These are phyloP conservation scores for Atta colombica DNA, from an alignment of 1,140 invertebrate genomes.

Conservation along the genomic window DNA sequence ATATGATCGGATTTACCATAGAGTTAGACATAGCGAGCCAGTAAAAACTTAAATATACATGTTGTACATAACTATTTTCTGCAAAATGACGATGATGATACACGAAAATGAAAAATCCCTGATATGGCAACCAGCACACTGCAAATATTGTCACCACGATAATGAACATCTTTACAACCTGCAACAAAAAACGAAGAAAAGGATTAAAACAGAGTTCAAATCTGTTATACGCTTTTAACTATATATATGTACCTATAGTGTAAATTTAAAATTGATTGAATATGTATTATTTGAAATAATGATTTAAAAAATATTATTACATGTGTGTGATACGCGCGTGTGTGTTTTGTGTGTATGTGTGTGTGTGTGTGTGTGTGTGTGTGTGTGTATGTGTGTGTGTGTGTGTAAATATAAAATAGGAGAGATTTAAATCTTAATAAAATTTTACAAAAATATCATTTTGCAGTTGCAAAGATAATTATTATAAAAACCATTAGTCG, in stretches of 20 bases:
- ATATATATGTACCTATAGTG: neutral
- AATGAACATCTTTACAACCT: conserved; percentile 96
- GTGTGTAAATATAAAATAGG: no score
- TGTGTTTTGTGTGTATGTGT: no score
- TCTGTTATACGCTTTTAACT: neutral
- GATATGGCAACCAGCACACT: conserved; percentile 96
- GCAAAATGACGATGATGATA: conserved; percentile 92
- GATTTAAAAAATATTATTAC: neutral
- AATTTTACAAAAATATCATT: neutral
- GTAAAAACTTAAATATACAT: conserved; percentile 94
- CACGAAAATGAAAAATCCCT: conserved; percentile 94
- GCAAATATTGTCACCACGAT: conserved; percentile 94
- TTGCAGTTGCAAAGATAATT: neutral
- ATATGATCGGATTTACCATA: conserved; percentile 96
- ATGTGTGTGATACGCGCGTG: neutral
- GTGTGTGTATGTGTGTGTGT: no score
- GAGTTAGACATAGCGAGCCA: conserved; percentile 97
- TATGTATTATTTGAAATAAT: neutral
- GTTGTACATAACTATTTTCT: conserved; percentile 91
- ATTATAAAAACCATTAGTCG: neutral
- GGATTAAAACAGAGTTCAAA: neutral
- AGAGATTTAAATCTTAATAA: neutral
- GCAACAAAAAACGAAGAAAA: conserved; percentile 68
- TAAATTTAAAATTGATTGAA: neutral
- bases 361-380: neutral